Base-by-base conservation (phyloP, 2,888 invertebrate species). In the Drosophila meridionalis region DNA sequence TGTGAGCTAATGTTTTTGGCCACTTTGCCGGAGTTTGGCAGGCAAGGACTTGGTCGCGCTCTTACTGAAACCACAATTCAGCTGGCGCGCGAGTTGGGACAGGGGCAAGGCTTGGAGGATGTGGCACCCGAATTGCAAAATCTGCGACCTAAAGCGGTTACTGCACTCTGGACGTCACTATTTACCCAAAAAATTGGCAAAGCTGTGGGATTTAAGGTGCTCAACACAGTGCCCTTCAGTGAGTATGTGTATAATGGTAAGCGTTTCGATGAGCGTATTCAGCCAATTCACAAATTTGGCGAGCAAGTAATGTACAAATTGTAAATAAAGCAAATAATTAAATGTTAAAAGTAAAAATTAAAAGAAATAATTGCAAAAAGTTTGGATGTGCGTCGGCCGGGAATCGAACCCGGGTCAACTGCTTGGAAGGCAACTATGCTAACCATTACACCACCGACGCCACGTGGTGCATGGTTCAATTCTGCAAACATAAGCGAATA, bases 1-100 rank as follows among this genome's bases (percentile, higher is more conserved):
- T 86, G 96, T 48, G 96, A 96, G 92, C 91, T 96, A 20, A 96
- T 95, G 95, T 96, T 96, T 76, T 82, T 96, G 32, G 95, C 93
- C 0, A 95, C 95, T 0, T 82, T 94, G 4, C 93, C 94, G 0
- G 93, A 94, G 32, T 94, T 94, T 73, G 93, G 94, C 64, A 83
- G 92, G 0, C 93, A 93, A 14, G 94, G 94, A 14, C 93, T 96
- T 14, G 96, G 93, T 0, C 93, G 90, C 11, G 87, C 94, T 14
- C 85, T 96, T 12, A 93, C 94, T 56, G 93, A 94, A 76, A 92
- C 93, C 2, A 94, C 95, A 0, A 92, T 95, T 55, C 94, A 95
- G 52, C 78, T 96, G 1, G 94, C 94, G 0, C 93, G 90, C 64
- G 93, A 92, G 65, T 78, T 94, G 0, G 92, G 91, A 72, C 77